phyloP scores from a whole-genome alignment of 64 coral and sea anemone species.

The Platygyra sinensis region DNA sequence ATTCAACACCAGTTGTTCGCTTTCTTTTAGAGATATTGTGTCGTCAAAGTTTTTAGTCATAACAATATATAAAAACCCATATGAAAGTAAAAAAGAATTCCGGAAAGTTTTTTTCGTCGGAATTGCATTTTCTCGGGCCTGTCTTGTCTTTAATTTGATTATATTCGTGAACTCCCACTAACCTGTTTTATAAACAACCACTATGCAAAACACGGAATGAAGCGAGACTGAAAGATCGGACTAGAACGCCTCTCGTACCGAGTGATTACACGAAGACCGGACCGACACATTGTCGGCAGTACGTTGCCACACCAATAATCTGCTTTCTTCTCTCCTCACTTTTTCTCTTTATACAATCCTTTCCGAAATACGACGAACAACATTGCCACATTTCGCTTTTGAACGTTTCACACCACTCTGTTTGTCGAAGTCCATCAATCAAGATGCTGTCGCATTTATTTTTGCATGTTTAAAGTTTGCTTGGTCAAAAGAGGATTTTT shows the following conservation, averaged over 20 bases:
- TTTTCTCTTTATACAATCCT: constrained; percentile 4
- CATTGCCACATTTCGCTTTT: constrained; percentile 14
- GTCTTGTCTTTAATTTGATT: constrained; percentile 26
- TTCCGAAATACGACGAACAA: background rate
- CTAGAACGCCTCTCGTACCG: constrained; percentile 2
- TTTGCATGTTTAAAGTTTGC: background rate
- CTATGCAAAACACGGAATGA: background rate
- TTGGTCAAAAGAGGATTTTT: background rate
- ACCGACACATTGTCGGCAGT: background rate
- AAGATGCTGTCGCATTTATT: background rate
- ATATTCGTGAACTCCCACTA: background rate
- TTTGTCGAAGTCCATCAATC: constrained; percentile 12
- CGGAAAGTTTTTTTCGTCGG: background rate
- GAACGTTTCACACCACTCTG: constrained; percentile 12
- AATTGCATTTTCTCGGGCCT: background rate
- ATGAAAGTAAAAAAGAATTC: background rate
- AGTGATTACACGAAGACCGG: constrained; percentile 20
- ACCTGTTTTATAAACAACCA: constrained; percentile 29
- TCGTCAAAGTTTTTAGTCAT: background rate
- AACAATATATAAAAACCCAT: background rate
- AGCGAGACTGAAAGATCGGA: background rate
- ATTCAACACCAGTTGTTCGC: background rate
- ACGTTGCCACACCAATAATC: constrained; percentile 14
- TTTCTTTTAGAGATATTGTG: background rate
- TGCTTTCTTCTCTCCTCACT: background rate